Evolutionary conservation across 2,113 vertebrate genomes (phyloP).

Genomic region (Pseudorhombus dupliciocellatus): DNA sequence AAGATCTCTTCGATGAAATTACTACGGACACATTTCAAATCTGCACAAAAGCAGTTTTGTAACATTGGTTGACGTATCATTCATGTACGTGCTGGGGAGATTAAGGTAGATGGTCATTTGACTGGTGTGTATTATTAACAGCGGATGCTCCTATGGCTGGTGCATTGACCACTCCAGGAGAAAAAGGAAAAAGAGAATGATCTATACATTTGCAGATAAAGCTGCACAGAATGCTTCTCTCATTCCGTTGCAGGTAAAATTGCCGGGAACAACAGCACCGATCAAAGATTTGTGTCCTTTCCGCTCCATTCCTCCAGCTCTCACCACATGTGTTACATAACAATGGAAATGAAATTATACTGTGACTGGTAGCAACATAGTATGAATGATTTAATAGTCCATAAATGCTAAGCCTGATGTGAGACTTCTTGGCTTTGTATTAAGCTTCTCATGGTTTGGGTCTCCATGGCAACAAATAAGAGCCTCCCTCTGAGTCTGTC

Average conservation of each 20-base stretch:
- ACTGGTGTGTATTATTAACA: too few relatives aligned
- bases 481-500: conserved; percentile 66
- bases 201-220: background rate
- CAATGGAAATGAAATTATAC: conserved; percentile 61
- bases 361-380: conserved; percentile 53
- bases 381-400: conserved; percentile 69
- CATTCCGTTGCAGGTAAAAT: conserved; percentile 14
- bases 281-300: conserved; percentile 3
- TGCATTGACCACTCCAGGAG: background rate
- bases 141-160: too few relatives aligned
- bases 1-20: background rate
- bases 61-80: background rate
- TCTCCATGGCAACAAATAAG: conserved; percentile 77
- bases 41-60: background rate
- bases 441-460: conserved; percentile 66
- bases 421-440: conserved; percentile 62
- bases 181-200: conserved; percentile 4
- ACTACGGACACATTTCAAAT: background rate
- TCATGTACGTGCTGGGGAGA: background rate
- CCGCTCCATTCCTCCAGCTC: conserved; percentile 11
- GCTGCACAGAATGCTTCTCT: background rate
- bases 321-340: conserved; percentile 59
- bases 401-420: conserved; percentile 59
- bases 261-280: background rate
- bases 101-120: background rate